Percentiles rank a stretch among this genome's conserved stretches.
These are phyloP conservation scores for Cetoscarus ocellatus DNA, from an alignment of 2,797 vertebrate genomes.

Conservation along the genomic window DNA sequence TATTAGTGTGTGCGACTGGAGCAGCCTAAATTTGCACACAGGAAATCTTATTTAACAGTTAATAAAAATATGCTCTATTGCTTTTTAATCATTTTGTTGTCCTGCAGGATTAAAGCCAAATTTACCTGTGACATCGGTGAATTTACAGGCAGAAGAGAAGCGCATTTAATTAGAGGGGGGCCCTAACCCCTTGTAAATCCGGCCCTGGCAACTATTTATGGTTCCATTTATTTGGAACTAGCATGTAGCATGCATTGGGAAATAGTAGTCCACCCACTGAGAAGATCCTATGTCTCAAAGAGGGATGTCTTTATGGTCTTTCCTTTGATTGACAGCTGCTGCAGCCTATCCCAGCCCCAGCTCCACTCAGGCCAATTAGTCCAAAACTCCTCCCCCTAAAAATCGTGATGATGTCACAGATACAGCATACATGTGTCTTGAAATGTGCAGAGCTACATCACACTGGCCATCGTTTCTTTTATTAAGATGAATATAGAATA, in stretches of 20 bases:
- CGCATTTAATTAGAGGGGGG: too few relatives aligned
- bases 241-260: background rate
- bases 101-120: too few relatives aligned
- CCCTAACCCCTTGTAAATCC: too few relatives aligned
- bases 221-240: background rate
- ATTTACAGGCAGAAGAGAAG: too few relatives aligned
- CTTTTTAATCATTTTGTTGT: too few relatives aligned
- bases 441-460: background rate
- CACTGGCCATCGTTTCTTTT: background rate
- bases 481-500: background rate
- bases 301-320: background rate
- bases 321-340: background rate
- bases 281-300: background rate
- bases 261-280: background rate
- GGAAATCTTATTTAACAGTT: too few relatives aligned
- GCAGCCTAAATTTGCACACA: too few relatives aligned
- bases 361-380: background rate
- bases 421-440: background rate
- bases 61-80: too few relatives aligned
- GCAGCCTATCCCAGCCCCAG: background rate
- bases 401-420: slow-evolving; percentile 23
- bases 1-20: too few relatives aligned
- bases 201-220: too few relatives aligned
- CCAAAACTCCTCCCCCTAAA: background rate
- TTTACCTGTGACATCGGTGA: too few relatives aligned